These are phyloP conservation scores for Dendronephthya gigantea DNA, from an alignment of 64 coral and sea anemone genomes.

Conservation along the genomic window DNA sequence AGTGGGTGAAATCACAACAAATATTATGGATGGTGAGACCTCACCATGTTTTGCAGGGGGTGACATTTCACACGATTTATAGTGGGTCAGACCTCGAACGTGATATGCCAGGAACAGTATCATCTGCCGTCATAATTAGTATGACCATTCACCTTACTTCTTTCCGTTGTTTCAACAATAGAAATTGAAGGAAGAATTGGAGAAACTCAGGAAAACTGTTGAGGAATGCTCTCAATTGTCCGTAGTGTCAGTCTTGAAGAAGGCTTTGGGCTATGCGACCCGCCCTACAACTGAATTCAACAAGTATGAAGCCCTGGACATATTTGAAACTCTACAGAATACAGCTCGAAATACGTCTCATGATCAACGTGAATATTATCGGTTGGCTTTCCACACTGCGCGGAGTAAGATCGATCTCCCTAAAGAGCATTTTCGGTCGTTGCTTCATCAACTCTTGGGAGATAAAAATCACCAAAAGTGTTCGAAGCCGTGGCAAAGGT, in stretches of 20 bases:
- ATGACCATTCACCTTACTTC: too few relatives aligned
- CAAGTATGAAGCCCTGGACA: background rate
- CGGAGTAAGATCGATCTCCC: background rate
- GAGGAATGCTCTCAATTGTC: background rate
- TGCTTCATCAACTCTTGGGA: background rate
- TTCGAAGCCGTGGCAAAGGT: background rate
- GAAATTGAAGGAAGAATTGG: background rate
- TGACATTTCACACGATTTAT: too few relatives aligned
- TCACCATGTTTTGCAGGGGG: too few relatives aligned
- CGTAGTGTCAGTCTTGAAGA: background rate
- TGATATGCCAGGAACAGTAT: too few relatives aligned
- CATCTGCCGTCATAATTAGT: too few relatives aligned
- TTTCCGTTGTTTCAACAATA: background rate
- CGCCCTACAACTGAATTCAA: background rate
- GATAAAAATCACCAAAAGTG: background rate
- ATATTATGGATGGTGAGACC: too few relatives aligned
- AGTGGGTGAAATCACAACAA: too few relatives aligned
- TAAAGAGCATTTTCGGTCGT: background rate
- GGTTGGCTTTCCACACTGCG: background rate
- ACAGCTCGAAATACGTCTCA: background rate
- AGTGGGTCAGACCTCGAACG: too few relatives aligned
- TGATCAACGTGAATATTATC: background rate
- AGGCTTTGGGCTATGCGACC: background rate
- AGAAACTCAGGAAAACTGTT: background rate
- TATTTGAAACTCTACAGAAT: background rate